A percentile compares a stretch with the other conserved stretches of the same genome.
These are phyloP conservation scores for Venustoraphidia nigricollis DNA, from an alignment of 2,888 invertebrate species.

Conservation along the genomic window DNA sequence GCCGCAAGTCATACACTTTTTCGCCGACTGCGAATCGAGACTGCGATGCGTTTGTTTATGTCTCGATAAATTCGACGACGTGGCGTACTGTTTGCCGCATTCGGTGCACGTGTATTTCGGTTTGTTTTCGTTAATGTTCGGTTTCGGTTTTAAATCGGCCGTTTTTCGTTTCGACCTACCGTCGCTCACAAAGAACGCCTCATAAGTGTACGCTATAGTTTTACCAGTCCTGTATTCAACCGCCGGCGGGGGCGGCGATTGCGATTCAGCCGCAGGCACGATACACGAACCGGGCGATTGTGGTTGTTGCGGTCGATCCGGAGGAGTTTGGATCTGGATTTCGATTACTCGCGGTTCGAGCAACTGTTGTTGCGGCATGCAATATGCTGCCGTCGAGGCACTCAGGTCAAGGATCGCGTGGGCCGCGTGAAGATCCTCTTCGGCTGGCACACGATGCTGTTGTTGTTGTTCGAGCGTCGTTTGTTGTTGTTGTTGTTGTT, in stretches of 20 bases:
- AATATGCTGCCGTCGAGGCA: slow-evolving; percentile 59
- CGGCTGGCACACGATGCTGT: slow-evolving; percentile 33
- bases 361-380: slow-evolving; percentile 14
- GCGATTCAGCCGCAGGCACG: slow-evolving; percentile 10
- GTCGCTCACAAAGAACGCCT: slow-evolving; percentile 82
- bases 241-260: slow-evolving; percentile 11
- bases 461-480: neutral
- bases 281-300: slow-evolving; percentile 21
- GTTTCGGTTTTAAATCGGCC: slow-evolving; percentile 15
- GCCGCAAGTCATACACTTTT: slow-evolving; percentile 87
- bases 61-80: slow-evolving; percentile 73
- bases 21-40: slow-evolving; percentile 83
- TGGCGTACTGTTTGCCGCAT: slow-evolving; percentile 84
- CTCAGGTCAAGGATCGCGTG: slow-evolving; percentile 82
- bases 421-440: slow-evolving; percentile 74
- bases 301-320: slow-evolving; percentile 19
- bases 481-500: slow-evolving; percentile 10
- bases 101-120: slow-evolving; percentile 64
- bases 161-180: slow-evolving; percentile 69
- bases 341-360: slow-evolving; percentile 5
- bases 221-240: slow-evolving; percentile 32
- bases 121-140: slow-evolving; percentile 17
- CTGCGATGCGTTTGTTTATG: slow-evolving; percentile 87
- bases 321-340: slow-evolving; percentile 19
- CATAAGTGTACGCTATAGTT: slow-evolving; percentile 78